Evolutionary conservation across 2,113 vertebrate species (phyloP).

Genomic region (Python bivittatus): DNA sequence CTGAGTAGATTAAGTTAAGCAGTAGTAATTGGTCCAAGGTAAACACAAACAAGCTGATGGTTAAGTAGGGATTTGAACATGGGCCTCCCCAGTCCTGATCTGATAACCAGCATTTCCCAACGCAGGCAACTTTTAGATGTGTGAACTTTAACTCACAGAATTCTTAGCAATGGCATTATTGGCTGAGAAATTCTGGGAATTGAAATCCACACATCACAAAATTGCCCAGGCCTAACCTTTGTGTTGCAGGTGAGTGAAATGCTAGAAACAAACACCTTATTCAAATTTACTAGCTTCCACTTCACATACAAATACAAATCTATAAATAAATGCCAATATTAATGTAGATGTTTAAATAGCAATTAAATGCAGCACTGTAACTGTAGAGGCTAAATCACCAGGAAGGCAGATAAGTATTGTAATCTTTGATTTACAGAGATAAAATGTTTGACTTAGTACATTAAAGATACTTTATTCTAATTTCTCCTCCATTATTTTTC

Average conservation of each 20-base stretch:
- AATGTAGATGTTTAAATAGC: not conserved
- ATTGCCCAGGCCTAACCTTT: not conserved
- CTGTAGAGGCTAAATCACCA: not conserved
- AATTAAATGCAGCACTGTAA: conserved; percentile 1
- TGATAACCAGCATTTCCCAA: not conserved
- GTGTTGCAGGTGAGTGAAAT: not conserved
- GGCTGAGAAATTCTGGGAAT: not conserved
- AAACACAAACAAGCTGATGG: not conserved
- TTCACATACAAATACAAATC: not conserved
- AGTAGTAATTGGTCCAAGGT: not conserved
- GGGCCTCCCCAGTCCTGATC: not conserved
- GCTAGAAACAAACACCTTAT: not conserved
- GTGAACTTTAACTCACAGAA: not conserved
- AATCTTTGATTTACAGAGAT: conserved; percentile 39
- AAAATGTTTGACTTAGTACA: conserved; percentile 50
- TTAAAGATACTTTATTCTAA: conserved; percentile 69
- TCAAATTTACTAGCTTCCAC: not conserved
- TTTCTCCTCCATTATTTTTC: conserved; percentile 69
- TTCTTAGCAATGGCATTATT: not conserved
- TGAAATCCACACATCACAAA: not conserved
- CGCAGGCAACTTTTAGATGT: not conserved
- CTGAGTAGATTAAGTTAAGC: not conserved
- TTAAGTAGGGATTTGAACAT: not conserved
- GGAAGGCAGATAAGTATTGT: not conserved
- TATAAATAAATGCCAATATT: conserved; percentile 4